Evolutionary conservation across 2,113 vertebrate species (phyloP).

Genomic region (Microtus montanus): DNA sequence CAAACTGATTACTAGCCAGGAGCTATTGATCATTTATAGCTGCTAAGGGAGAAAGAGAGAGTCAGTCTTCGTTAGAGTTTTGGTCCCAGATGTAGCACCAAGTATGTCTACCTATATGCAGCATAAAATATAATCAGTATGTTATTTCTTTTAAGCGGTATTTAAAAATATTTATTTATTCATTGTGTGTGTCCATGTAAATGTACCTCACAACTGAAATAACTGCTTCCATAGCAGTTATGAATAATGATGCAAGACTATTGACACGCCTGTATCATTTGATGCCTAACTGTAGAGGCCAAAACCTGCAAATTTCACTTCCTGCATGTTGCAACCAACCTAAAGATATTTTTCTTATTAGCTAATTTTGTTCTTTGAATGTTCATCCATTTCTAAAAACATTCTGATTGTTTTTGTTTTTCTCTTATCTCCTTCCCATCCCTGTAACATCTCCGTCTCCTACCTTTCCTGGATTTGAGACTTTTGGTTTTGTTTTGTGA

Average conservation of each 20-base stretch:
- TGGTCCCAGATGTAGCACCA: background rate
- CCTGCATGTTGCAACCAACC: background rate
- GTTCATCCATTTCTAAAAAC: background rate
- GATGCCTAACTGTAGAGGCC: background rate
- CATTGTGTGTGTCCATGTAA: background rate
- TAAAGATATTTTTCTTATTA: background rate
- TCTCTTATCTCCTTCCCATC: background rate
- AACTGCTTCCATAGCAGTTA: background rate
- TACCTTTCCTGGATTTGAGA: background rate
- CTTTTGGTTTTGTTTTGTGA: background rate
- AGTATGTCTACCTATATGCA: background rate
- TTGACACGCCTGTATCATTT: background rate
- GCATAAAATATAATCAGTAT: background rate
- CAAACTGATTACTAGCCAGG: no score
- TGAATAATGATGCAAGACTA: background rate
- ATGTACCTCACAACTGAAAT: background rate
- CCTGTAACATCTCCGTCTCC: rapidly evolving
- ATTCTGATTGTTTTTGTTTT: background rate
- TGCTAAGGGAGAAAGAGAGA: background rate
- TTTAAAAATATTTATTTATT: background rate
- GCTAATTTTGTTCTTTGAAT: background rate
- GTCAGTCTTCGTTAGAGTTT: background rate
- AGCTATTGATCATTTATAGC: background rate
- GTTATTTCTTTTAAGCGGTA: background rate
- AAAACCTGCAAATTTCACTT: background rate